Percentiles rank a stretch among this genome's conserved stretches.
Evolutionary conservation across 2,797 vertebrate species (phyloP).

Genomic region (Mareca penelope): DNA sequence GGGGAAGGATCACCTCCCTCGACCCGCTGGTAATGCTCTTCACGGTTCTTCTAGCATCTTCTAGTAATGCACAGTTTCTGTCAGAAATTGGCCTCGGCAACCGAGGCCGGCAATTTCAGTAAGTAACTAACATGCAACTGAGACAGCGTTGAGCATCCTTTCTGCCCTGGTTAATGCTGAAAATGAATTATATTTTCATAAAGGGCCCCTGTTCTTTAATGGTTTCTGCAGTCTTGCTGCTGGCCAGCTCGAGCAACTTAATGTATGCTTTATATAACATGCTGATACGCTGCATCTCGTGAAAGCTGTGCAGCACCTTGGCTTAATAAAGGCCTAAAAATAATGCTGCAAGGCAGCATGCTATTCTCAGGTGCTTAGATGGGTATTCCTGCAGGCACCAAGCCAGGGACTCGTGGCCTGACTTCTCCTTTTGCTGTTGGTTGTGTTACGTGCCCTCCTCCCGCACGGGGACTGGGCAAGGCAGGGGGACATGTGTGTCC

Average conservation of each 20-base stretch:
- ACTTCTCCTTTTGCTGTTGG: background rate
- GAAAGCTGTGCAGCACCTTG: background rate
- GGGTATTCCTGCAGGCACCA: background rate
- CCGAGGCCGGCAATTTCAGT: background rate
- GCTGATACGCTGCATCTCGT: background rate
- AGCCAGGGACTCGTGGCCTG: background rate
- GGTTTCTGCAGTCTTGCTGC: background rate
- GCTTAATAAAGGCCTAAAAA: background rate
- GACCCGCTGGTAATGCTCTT: background rate
- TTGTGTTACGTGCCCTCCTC: background rate
- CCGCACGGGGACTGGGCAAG: fast-evolving
- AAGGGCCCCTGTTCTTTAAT: background rate
- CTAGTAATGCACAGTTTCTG: background rate
- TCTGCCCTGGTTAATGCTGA: background rate
- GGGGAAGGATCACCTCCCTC: background rate
- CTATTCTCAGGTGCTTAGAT: background rate
- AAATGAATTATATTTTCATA: background rate
- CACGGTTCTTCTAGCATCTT: background rate
- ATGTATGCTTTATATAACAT: background rate
- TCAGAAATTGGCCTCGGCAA: background rate
- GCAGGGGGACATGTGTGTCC: background rate
- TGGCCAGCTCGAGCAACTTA: background rate
- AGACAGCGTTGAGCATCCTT: background rate
- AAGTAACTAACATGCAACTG: background rate
- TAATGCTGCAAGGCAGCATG: background rate